Base-by-base conservation (phyloP, 2,888 invertebrate species). In the Phyllotreta cruciferae region DNA sequence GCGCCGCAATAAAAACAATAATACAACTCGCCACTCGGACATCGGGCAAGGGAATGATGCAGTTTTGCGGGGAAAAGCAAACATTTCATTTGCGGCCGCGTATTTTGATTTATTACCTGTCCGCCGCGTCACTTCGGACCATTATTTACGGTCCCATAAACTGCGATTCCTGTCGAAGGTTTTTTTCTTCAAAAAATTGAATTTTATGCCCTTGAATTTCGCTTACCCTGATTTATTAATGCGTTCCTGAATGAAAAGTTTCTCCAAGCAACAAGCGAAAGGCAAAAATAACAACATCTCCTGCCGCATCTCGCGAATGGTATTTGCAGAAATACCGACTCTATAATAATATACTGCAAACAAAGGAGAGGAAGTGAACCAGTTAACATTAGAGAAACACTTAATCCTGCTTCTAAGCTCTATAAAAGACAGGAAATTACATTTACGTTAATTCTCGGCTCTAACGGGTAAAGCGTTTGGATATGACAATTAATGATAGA, bases 31-130 rank as follows among this genome's bases (percentile, higher is more conserved):
- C 7, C 54, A 35, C 54, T 47, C 42, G 44, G 58, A 58, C 53
- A 54, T 54, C 41, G 39, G 44, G 47, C 35, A 11, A 55, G 49
- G 45, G 42, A 62, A 62, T 58, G 55, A 62, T 56, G 56, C 60
- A 56, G 60, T 64, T 62, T 63, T 58, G 61, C 52, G 62, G 63
- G 60, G 45, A 63, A 65, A 56, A 63, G 53, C 64, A 62, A 61
- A 67, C 63, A 66, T 66, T 67, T 67, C 65, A 66, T 67, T 66
- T 65, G 67, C 47, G 58, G 65, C 55, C 56, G 44, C 39, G 55
- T 52, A 57, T 66, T 68, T 61, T 69, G 69, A 69, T 66, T 67
- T 66, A 69, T 69, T 39, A 60, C 50, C 63, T 47, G 64, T 62
- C 66, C 47, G n/a, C 45, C 36, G 34, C 66, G 64, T 66, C 64